Percentiles rank a stretch among this genome's conserved stretches.
Evolutionary conservation across 2,888 invertebrate genomes (phyloP).

Genomic region (Leucozona laternaria): DNA sequence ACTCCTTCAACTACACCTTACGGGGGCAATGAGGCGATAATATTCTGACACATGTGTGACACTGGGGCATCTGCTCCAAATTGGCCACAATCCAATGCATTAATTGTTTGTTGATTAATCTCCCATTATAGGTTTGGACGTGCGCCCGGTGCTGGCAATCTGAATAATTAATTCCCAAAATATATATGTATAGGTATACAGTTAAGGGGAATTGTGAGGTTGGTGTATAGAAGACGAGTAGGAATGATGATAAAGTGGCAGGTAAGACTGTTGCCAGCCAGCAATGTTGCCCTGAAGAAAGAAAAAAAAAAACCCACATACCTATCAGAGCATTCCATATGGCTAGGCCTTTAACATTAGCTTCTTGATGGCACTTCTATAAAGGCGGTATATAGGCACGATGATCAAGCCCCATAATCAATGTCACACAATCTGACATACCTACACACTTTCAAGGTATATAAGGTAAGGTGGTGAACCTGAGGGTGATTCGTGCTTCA

Average conservation of each 20-base stretch:
- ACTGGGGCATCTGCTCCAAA: slow-evolving; percentile 41
- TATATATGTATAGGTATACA: background rate
- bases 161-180: slow-evolving; percentile 64
- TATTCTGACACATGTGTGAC: slow-evolving; percentile 61
- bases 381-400: background rate
- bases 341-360: background rate
- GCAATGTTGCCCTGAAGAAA: background rate
- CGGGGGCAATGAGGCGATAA: slow-evolving; percentile 62
- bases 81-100: slow-evolving; percentile 61
- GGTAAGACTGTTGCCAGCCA: background rate
- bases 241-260: background rate
- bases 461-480: no score
- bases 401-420: slow-evolving; percentile 54
- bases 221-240: background rate
- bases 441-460: slow-evolving; percentile 4
- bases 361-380: background rate
- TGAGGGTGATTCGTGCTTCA: slow-evolving; percentile 22
- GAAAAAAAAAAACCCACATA: background rate
- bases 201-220: background rate
- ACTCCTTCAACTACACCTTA: slow-evolving; percentile 57
- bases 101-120: slow-evolving; percentile 73
- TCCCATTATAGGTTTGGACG: slow-evolving; percentile 39
- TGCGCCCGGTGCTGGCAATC: slow-evolving; percentile 37
- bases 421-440: slow-evolving; percentile 25
- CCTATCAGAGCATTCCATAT: background rate